Evolutionary conservation across 2,797 vertebrate genomes (phyloP), one percentile per base, ranked within the genome.

Genomic region (Myotis vivesi): DNA sequence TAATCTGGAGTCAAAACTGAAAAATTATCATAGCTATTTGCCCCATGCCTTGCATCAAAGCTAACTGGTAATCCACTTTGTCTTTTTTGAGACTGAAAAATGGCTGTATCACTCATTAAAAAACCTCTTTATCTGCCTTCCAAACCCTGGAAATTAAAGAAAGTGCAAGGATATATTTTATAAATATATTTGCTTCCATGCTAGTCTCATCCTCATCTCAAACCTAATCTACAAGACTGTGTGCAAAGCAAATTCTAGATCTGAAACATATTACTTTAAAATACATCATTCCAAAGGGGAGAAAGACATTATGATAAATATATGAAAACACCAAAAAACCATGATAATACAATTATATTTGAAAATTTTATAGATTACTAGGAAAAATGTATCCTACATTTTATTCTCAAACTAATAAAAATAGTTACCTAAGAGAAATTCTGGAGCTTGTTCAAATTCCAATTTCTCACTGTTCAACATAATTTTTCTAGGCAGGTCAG

Each of bases 401-500:
- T 92, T 69, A 82, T 84, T 94, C 57, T 53, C 30, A 86, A 93
- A 72, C 20, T 10, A 90, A 84, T 13, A 93, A 68, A 88, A 59
- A 73, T 25, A 93, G 94, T 95, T 96, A 99, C 99, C 99, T 89
- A 99, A 98, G 46, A 98, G 98, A 98, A 99, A 99, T 91, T 99
- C 99, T 49, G 98, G 98, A 72, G 99, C 98, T 96, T 99, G 97
- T 53, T 99, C 98, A 95, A 99, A 98, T 92, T 99, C 97, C 93
- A 99, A 94, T 66, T 99, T 98, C 64, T 99, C 99, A 0, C 77
- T 98, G 95, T 99, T 99, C 97, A 99, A 97, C 95, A 99, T 99
- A 53, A 98, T 99, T 89, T 98, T 99, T 97, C 99, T 98, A 51
- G 99, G 99, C 94, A 99, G 98, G 98, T 99, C 99, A 49, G 98